Evolutionary conservation across 2,888 invertebrate species (phyloP).

Genomic region (Graphium colonna): DNA sequence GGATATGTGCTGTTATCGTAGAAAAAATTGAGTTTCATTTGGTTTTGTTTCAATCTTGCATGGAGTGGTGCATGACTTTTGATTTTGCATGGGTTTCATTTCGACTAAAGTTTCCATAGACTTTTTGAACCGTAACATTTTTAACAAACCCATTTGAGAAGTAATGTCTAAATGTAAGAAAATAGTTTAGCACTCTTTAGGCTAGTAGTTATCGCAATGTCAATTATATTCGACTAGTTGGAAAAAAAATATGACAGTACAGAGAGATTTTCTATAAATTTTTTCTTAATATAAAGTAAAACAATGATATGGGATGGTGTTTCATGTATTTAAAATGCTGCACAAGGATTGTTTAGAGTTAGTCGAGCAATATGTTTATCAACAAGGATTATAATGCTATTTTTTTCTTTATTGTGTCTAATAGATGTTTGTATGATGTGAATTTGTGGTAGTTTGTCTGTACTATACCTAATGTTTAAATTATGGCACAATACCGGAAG

Average conservation of each 20-base stretch:
- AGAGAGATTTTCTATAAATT: constrained; percentile 65
- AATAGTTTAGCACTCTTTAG: constrained; percentile 73
- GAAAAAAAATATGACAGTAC: constrained; percentile 58
- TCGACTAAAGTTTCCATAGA: constrained; percentile 22
- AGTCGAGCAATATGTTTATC: constrained; percentile 36
- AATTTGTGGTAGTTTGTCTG: constrained; percentile 41
- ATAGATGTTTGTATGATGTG: constrained; percentile 64
- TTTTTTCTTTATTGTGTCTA: constrained; percentile 47
- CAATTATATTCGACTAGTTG: constrained; percentile 78
- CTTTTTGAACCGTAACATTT: constrained; percentile 9
- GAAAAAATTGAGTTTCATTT: constrained; percentile 63
- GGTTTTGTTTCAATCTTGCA: constrained; percentile 47
- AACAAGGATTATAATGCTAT: constrained; percentile 40
- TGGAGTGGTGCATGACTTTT: constrained; percentile 65
- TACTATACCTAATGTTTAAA: constrained; percentile 49
- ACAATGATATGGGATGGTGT: constrained; percentile 39
- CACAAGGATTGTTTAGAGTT: constrained; percentile 44
- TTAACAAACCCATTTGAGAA: too few species aligned
- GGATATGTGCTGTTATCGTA: constrained; percentile 64
- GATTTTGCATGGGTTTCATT: constrained; percentile 51
- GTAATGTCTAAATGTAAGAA: constrained; percentile 60
- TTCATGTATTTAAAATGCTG: constrained; percentile 36
- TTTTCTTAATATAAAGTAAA: constrained; percentile 48
- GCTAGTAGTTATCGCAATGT: constrained; percentile 73
- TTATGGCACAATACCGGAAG: constrained; percentile 23